Evolutionary conservation across 2,113 vertebrate species (phyloP).

Genomic region (Indri indri): DNA sequence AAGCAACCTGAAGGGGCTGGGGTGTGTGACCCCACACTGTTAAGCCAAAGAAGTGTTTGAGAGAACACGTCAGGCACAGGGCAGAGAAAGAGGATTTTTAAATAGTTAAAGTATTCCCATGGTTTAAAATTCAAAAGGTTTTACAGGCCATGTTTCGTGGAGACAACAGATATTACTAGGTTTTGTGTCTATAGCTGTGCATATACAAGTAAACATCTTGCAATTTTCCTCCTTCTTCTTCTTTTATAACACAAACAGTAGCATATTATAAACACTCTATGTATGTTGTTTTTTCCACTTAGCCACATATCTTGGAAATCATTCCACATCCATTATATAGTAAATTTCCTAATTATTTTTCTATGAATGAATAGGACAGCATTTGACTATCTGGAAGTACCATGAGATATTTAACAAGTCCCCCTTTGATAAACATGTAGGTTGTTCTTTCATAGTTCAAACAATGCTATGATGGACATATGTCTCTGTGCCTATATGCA

Average conservation of each 20-base stretch:
- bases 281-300: neutral
- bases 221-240: neutral
- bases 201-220: neutral
- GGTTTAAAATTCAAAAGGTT: constrained; percentile 8
- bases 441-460: neutral
- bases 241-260: neutral
- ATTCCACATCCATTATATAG: neutral
- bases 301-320: neutral
- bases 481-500: neutral
- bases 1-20: neutral
- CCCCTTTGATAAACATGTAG: neutral
- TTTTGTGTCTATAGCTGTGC: neutral
- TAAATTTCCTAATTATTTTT: neutral
- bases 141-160: neutral
- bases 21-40: no score
- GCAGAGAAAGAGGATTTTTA: neutral
- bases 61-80: neutral
- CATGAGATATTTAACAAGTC: neutral
- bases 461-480: neutral
- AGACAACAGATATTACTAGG: neutral
- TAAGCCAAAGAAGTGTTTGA: neutral
- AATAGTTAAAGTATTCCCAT: neutral
- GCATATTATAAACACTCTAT: neutral
- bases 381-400: neutral
- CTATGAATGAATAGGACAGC: neutral